Conservation (phyloP, 2,888 invertebrate genomes). For the Ochropleura leucogaster region DNA sequence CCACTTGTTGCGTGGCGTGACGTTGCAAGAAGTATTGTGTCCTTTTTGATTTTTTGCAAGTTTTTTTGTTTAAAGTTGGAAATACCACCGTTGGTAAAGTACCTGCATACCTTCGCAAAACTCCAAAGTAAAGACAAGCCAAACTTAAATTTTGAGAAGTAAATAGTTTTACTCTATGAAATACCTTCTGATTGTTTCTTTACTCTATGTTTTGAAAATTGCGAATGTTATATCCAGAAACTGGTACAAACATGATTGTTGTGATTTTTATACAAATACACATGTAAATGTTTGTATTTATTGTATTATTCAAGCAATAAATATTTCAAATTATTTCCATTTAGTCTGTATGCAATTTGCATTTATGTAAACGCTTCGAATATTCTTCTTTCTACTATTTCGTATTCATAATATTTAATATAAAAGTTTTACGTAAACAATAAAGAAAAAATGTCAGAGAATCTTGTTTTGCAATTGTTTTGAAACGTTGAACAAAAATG, state of each 20-base stretch:
- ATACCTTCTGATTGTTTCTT: neutral
- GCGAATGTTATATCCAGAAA: too few relatives aligned
- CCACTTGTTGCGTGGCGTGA: conserved; percentile 62
- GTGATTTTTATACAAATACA: neutral
- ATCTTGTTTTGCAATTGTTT: conserved; percentile 3
- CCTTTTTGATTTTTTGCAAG: conserved; percentile 16
- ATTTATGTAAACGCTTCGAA: neutral
- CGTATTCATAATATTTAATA: neutral
- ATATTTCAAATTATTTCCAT: neutral
- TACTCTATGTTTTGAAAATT: neutral
- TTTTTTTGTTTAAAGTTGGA: neutral
- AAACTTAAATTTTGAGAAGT: neutral
- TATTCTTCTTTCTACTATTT: neutral
- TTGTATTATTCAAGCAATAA: neutral
- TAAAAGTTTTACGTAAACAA: neutral
- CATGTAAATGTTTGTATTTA: neutral
- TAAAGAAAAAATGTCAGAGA: conserved; percentile 1
- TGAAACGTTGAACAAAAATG: neutral
- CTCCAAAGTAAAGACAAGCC: neutral
- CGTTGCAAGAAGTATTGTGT: conserved; percentile 20
- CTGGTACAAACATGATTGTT: neutral
- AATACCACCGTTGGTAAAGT: neutral
- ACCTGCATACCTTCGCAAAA: neutral
- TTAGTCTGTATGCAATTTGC: neutral
- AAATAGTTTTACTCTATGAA: neutral